A percentile compares a stretch with the other conserved stretches of the same genome.
Conservation (phyloP, 2,113 vertebrate genomes). For the Epinephelus fuscoguttatus region DNA sequence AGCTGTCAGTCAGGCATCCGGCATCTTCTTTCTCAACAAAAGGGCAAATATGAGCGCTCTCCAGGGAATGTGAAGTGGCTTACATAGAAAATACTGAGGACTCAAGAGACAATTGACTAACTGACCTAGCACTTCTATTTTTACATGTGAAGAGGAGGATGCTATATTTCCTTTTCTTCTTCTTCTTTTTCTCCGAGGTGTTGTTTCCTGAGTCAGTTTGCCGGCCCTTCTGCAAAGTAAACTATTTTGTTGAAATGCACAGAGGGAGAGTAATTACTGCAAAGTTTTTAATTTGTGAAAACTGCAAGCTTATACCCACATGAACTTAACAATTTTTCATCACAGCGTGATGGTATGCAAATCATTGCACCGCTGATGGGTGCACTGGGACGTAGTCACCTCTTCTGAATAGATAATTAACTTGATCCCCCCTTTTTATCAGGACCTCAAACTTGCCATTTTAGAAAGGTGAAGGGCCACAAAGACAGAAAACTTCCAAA, state of each 20-base stretch:
- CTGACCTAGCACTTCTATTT: constrained; percentile 25
- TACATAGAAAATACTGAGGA: neutral
- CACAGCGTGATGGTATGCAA: constrained; percentile 25
- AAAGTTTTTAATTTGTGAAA: constrained; percentile 11
- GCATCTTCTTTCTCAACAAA: constrained; percentile 17
- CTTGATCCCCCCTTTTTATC: constrained; percentile 2
- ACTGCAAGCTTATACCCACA: constrained; percentile 5
- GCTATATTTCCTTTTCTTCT: neutral
- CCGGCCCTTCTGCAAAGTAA: constrained; percentile 1
- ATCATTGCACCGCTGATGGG: constrained; percentile 31
- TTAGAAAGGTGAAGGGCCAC: neutral
- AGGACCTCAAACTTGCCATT: neutral
- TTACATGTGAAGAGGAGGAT: neutral
- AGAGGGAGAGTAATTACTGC: constrained; percentile 11
- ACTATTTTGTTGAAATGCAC: neutral
- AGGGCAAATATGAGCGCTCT: constrained; percentile 5
- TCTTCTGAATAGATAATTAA: constrained; percentile 32
- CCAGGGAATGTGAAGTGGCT: constrained; percentile 7
- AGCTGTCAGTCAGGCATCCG: constrained; percentile 64
- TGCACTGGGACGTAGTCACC: neutral
- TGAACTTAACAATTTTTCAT: constrained; percentile 13
- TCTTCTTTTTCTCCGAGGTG: neutral
- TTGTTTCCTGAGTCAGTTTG: neutral
- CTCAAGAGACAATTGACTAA: constrained; percentile 7
- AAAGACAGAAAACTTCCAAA: neutral